phyloP scores from a whole-genome alignment of 2,888 invertebrate genomes.

The Bombyx huttoni region DNA sequence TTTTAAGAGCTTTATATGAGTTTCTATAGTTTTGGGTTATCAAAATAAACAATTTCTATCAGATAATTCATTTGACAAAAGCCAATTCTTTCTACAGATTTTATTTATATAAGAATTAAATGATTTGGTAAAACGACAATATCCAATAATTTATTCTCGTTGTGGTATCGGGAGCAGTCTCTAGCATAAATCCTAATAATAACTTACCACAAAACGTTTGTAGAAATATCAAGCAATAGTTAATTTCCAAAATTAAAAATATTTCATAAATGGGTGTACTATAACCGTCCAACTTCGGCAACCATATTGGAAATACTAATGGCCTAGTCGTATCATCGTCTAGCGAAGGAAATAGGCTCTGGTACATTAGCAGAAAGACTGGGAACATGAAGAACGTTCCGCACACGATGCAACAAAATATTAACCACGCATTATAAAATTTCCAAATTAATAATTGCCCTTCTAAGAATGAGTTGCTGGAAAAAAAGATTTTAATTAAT shows the following conservation, averaged over 20 bases:
- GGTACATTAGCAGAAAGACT: constrained; percentile 21
- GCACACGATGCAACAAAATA: constrained; percentile 13
- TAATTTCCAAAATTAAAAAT: constrained; percentile 22
- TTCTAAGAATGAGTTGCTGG: constrained; percentile 35
- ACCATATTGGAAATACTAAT: constrained; percentile 40
- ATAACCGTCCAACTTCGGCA: constrained; percentile 41
- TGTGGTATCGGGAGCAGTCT: background rate
- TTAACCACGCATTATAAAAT: constrained; percentile 28
- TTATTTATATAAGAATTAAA: too few species aligned
- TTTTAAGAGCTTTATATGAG: too few species aligned
- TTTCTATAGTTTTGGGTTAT: too few species aligned
- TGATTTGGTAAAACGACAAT: too few species aligned
- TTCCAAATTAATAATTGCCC: constrained; percentile 43
- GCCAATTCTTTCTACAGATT: too few species aligned
- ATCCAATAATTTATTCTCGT: too few species aligned
- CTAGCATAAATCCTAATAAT: background rate
- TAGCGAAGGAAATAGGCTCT: constrained; percentile 29
- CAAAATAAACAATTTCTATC: too few species aligned
- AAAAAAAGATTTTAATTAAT: constrained; percentile 6
- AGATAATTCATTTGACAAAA: too few species aligned
- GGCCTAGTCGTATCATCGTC: constrained; percentile 33
- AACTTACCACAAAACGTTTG: constrained; percentile 35
- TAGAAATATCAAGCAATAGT: constrained; percentile 16
- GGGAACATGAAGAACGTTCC: constrained; percentile 20
- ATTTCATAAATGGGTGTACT: constrained; percentile 46